These are phyloP conservation scores for Pollenia amentaria DNA, from an alignment of 2,888 invertebrate genomes.

Conservation along the genomic window DNA sequence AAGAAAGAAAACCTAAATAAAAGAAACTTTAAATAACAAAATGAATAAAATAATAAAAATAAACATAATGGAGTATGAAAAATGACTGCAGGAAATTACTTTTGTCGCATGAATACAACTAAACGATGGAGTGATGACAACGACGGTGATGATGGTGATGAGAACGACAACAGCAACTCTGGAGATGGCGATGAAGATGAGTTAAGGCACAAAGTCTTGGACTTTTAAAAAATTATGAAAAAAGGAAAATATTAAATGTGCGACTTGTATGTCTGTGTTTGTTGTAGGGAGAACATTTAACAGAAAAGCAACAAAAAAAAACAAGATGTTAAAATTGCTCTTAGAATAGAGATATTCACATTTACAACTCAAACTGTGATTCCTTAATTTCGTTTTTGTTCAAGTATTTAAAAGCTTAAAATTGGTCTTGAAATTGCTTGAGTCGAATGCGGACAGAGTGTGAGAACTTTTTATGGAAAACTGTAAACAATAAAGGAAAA, in stretches of 20 bases:
- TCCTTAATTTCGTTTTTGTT: conserved; percentile 6
- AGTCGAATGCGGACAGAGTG: not conserved
- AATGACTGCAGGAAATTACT: conserved; percentile 78
- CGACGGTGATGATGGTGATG: conserved; percentile 11
- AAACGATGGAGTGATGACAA: conserved; percentile 22
- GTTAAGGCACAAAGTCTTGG: conserved; percentile 36
- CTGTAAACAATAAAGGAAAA: conserved; percentile 41
- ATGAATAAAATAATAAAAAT: conserved; percentile 62
- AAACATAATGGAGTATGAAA: conserved; percentile 77
- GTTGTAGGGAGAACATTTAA: conserved; percentile 11
- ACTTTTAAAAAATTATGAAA: conserved; percentile 66
- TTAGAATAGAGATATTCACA: conserved; percentile 40
- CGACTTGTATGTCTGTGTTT: conserved; percentile 8
- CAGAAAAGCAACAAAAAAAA: conserved; percentile 53
- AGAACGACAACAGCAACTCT: conserved; percentile 4
- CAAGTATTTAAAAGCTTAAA: conserved; percentile 66
- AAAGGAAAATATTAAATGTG: conserved; percentile 30
- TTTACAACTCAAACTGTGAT: conserved; percentile 22
- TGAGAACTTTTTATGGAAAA: conserved; percentile 64
- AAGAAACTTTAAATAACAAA: conserved; percentile 70
- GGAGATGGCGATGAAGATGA: conserved; percentile 52
- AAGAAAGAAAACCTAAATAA: conserved; percentile 48
- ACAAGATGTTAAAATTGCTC: conserved; percentile 50
- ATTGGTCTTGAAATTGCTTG: conserved; percentile 52
- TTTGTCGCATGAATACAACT: conserved; percentile 75